Conservation (phyloP, 2,888 invertebrate genomes). For the Apodemia duryi region DNA sequence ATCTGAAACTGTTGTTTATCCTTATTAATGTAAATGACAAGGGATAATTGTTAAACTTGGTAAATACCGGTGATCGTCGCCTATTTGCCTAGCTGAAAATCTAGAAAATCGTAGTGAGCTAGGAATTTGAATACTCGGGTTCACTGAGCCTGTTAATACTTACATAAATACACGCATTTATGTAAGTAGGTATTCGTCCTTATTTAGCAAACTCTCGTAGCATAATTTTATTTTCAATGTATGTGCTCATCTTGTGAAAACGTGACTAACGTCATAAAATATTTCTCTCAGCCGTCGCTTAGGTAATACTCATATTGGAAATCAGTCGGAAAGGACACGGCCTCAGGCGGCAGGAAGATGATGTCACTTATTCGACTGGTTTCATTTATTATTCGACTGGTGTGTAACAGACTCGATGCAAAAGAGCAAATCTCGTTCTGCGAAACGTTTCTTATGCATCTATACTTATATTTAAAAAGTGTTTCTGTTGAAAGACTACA, state of each 20-base stretch:
- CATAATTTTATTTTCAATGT: not conserved
- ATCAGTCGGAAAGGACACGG: conserved; percentile 56
- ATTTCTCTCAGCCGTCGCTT: conserved; percentile 11
- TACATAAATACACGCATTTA: no score
- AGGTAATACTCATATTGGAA: conserved; percentile 17
- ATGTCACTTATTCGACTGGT: conserved; percentile 74
- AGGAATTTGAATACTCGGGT: no score
- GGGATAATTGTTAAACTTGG: no score
- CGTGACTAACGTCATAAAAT: conserved; percentile 15
- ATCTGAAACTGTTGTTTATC: no score
- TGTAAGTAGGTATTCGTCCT: no score
- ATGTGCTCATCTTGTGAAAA: not conserved
- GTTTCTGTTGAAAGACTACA: not conserved
- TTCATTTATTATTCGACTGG: conserved; percentile 68
- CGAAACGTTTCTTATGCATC: not conserved
- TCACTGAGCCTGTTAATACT: no score
- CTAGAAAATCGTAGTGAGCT: no score
- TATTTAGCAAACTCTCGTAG: no score
- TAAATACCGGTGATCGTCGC: no score
- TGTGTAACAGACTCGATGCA: conserved; percentile 52
- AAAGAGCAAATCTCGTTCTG: conserved; percentile 26
- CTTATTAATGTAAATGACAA: no score
- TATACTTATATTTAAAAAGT: not conserved
- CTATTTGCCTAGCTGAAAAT: no score
- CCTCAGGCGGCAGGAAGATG: conserved; percentile 67